Percentiles rank a stretch among this genome's conserved stretches.
Evolutionary conservation across 2,113 vertebrate species (phyloP).

Genomic region (Tetrax tetrax): DNA sequence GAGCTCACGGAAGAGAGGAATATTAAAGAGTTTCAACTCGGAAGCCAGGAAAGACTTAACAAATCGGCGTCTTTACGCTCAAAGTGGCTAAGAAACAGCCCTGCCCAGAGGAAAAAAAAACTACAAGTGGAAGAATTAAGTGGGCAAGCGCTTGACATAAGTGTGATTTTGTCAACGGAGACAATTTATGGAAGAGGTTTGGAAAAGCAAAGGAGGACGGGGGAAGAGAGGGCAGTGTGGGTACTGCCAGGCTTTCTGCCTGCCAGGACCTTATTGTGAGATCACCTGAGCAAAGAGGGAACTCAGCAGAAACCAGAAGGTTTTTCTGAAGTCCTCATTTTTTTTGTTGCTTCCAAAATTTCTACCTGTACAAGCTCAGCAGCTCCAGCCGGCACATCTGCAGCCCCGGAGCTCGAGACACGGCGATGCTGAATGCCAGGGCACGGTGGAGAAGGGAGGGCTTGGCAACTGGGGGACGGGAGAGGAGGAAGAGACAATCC

Average conservation of each 20-base stretch:
- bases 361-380: background rate
- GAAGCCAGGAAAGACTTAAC: slow-evolving; percentile 30
- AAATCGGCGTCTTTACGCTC: background rate
- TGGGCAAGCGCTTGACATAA: background rate
- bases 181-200: background rate
- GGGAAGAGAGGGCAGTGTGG: background rate
- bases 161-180: background rate
- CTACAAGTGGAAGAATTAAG: background rate
- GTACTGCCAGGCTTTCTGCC: background rate
- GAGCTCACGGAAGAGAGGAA: background rate
- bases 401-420: background rate
- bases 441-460: rapidly evolving
- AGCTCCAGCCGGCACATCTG: background rate
- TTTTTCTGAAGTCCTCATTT: background rate
- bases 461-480: background rate
- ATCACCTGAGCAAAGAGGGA: background rate
- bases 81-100: background rate
- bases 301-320: background rate
- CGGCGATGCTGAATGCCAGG: background rate
- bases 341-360: background rate
- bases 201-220: background rate
- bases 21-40: background rate
- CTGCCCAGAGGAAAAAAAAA: slow-evolving; percentile 15
- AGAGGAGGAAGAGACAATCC: background rate
- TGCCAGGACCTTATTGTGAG: background rate